These are phyloP conservation scores for Copsychus sechellarum DNA, from an alignment of 2,113 vertebrate species.

Conservation along the genomic window DNA sequence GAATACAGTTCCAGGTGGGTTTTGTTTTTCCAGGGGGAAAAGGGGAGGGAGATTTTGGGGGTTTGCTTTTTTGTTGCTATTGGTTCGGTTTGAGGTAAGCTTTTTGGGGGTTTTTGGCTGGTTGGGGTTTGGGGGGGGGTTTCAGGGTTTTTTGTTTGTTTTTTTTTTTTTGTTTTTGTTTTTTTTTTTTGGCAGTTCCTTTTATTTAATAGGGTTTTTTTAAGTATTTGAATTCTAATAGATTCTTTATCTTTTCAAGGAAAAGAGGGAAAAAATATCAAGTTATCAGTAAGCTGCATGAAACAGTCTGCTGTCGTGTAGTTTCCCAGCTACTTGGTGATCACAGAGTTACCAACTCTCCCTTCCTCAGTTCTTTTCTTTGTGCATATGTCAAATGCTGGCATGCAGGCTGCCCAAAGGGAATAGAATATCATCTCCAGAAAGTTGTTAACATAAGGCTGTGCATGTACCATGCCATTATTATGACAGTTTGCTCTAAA, in stretches of 20 bases:
- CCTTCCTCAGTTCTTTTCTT: conserved; percentile 23
- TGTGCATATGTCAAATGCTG: conserved; percentile 57
- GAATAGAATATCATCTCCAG: conserved; percentile 67
- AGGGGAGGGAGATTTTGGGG: fast-evolving
- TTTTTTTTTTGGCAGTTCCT: too few species aligned
- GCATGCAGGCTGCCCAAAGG: conserved; percentile 46
- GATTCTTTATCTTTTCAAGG: not conserved
- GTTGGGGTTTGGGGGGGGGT: too few species aligned
- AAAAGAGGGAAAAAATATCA: not conserved
- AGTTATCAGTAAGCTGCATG: not conserved
- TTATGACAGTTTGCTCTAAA: conserved; percentile 72
- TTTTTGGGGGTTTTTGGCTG: not conserved
- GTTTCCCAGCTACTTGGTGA: not conserved
- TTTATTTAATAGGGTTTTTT: not conserved
- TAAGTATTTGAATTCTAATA: not conserved
- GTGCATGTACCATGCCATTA: conserved; percentile 66
- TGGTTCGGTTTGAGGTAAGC: not conserved
- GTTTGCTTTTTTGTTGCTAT: not conserved
- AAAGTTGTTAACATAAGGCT: conserved; percentile 76
- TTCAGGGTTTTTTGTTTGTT: too few species aligned
- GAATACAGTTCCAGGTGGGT: not conserved
- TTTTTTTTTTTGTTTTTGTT: too few species aligned
- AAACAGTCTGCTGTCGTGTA: conserved; percentile 1
- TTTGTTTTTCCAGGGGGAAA: fast-evolving
- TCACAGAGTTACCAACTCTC: conserved; percentile 18